phyloP scores from a whole-genome alignment of 1,140 invertebrate species.

The Drosophila ananassae region DNA sequence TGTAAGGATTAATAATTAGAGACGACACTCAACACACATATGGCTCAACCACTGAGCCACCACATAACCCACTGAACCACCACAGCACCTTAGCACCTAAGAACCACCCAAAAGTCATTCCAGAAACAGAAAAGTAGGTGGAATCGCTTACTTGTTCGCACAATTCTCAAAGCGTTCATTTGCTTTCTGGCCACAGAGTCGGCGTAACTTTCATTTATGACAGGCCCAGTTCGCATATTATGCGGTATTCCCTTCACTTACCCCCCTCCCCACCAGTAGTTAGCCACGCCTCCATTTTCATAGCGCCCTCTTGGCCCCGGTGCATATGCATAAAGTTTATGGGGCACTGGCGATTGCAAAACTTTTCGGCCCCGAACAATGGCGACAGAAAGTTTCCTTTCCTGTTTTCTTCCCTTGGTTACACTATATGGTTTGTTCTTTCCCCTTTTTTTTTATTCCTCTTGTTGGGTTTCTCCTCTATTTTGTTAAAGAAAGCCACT shows the following conservation, averaged over 20 bases:
- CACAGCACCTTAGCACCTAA: background rate
- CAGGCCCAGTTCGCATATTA: constrained; percentile 74
- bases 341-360: constrained; percentile 77
- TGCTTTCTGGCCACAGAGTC: constrained; percentile 42
- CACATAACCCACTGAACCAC: constrained; percentile 8
- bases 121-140: constrained; percentile 5
- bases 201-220: constrained; percentile 79
- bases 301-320: constrained; percentile 2
- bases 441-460: constrained; percentile 3
- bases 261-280: background rate
- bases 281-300: background rate
- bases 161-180: constrained; percentile 73
- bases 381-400: constrained; percentile 75
- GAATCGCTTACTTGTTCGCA: constrained; percentile 42
- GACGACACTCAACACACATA: constrained; percentile 38
- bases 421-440: constrained; percentile 1
- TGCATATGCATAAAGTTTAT: constrained; percentile 76
- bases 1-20: constrained; percentile 64
- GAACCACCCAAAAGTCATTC: constrained; percentile 3
- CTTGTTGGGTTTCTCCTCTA: background rate
- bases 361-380: constrained; percentile 67
- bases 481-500: constrained; percentile 37
- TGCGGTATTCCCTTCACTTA: constrained; percentile 53
- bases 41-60: constrained; percentile 24
- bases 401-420: constrained; percentile 21